Evolutionary conservation across 53 echinoderm and acorn worm species (phyloP), one percentile per base, ranked within the genome.

Genomic region (Pentamera pediparva): DNA sequence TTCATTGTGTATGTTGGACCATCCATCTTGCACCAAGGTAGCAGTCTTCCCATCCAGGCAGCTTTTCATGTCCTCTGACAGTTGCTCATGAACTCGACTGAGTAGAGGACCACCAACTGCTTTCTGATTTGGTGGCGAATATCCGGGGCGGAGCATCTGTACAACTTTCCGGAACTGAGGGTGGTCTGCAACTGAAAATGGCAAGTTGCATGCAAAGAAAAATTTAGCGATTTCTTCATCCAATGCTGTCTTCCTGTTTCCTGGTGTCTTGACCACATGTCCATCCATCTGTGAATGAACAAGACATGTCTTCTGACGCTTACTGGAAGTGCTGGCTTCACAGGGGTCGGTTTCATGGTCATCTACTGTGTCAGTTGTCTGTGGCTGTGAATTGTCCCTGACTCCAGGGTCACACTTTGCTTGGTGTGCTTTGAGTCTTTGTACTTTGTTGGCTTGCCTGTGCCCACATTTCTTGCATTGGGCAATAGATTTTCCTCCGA

Each of bases 11-110:
- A 72, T 72, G 34, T 72, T 43, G 18, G 30, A 17, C 54, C 72
- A 72, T 6, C 50, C 72, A n/a, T 72, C 72, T 33, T 72, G 48
- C 47, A 72, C 43, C 25, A 72, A 30, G 6, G 72, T 48, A 20
- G 43, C 72, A 4, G 48, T 32, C 34, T 53, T 72, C 13, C 72
- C 54, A 39, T 72, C 72, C 41, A 72, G 72, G 13, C 51, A 15
- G 0, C n/a, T 17, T 33, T 47, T 72, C 72, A 53, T 72, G 40
- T 53, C 28, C 13, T 50, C 72, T 49, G 28, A 1, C 10, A 72
- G 50, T 29, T 51, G 18, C 18, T 43, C 35, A 17, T 45, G 31
- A 12, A 51, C 32, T 11, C 29, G 17, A 20, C 51, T 52, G 25
- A 72, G 52, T 29, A 72, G 33, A 10, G 41, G 20, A 27, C 72